Evolutionary conservation across 2,888 invertebrate genomes (phyloP), one percentile per base, ranked within the genome.

Genomic region (Nemurella pictetii): DNA sequence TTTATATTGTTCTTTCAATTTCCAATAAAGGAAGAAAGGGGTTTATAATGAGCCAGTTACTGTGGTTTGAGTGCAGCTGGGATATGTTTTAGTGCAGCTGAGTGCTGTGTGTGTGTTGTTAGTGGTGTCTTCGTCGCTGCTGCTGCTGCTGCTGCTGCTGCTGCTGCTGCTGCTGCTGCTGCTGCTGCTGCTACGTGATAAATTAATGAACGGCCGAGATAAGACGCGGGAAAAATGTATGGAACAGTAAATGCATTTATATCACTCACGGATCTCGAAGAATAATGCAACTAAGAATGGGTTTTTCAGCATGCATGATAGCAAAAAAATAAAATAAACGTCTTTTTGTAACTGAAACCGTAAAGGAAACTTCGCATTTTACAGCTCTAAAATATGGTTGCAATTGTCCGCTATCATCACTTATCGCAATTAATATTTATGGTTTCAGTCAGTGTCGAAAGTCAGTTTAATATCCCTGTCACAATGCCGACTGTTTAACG

Each of bases 1-100:
- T 78, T n/a, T 78, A 78, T 78, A 78, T 78, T 78, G 78, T 78
- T 78, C 78, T 78, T 78, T 78, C 78, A 28, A 78, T 78, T 29
- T 78, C 78, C 78, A 78, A 78, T 78, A 78, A 78, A 78, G 78
- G 78, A 28, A 78, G 28, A 78, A 78, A 78, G 30, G 78, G n/a
- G 26, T 29, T 78, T 29, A 78, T 78, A 78, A 78, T 78, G 78
- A 78, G 28, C 78, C n/a, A 78, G 78, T 78, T 78, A 28, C 78
- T 30, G 74, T n/a, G 9, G 25, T n/a, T n/a, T n/a, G n/a, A n/a
- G n/a, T n/a, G 20, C 55, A 55, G 55, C 55, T 55, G 55, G 55
- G 20, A 55, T 55, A 12, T 55, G 55, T 55, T 32, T 55, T 20
- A 20, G 55, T 20, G 55, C 9, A 20, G 55, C 1, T 20, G 20